A percentile compares a stretch with the other conserved stretches of the same genome.
Evolutionary conservation across 1,140 invertebrate species (phyloP).

Genomic region (Lycorma delicatula): DNA sequence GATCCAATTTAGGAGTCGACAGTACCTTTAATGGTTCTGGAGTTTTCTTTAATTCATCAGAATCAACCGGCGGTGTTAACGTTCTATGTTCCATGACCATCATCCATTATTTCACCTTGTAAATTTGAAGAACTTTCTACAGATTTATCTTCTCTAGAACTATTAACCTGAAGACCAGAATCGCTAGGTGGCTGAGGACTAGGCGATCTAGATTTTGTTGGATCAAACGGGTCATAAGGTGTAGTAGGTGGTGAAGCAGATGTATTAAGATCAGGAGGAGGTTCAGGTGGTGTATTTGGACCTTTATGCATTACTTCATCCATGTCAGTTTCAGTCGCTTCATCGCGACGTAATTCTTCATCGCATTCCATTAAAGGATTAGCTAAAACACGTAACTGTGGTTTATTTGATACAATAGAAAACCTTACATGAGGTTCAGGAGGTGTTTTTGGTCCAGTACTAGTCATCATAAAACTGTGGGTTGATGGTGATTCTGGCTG

Average conservation of each 20-base stretch:
- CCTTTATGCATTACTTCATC: constrained; percentile 42
- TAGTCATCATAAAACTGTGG: constrained; percentile 20
- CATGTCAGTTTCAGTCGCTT: constrained; percentile 39
- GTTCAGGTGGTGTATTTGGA: constrained; percentile 55
- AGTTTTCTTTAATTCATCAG: constrained; percentile 17
- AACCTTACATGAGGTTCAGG: constrained; percentile 65
- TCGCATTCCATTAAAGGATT: constrained; percentile 52
- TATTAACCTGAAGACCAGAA: not conserved
- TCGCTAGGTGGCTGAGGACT: constrained; percentile 30
- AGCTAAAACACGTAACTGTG: constrained; percentile 45
- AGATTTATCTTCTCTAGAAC: constrained; percentile 11
- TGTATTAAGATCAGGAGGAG: constrained; percentile 36
- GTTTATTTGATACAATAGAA: constrained; percentile 49
- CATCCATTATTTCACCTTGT: not conserved
- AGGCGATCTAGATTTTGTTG: constrained; percentile 67
- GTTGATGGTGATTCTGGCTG: constrained; percentile 23
- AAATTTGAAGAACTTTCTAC: not conserved
- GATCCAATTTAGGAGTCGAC: constrained; percentile 12
- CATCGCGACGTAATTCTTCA: constrained; percentile 30
- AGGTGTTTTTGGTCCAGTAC: constrained; percentile 59
- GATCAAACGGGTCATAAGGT: constrained; percentile 79
- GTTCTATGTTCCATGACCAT: constrained; percentile 7
- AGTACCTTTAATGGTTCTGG: constrained; percentile 16
- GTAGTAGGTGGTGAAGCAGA: constrained; percentile 49
- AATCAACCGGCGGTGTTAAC: constrained; percentile 17